A percentile compares a stretch with the other conserved stretches of the same genome.
Evolutionary conservation across 2,797 vertebrate species (phyloP).

Genomic region (Chelmon rostratus): DNA sequence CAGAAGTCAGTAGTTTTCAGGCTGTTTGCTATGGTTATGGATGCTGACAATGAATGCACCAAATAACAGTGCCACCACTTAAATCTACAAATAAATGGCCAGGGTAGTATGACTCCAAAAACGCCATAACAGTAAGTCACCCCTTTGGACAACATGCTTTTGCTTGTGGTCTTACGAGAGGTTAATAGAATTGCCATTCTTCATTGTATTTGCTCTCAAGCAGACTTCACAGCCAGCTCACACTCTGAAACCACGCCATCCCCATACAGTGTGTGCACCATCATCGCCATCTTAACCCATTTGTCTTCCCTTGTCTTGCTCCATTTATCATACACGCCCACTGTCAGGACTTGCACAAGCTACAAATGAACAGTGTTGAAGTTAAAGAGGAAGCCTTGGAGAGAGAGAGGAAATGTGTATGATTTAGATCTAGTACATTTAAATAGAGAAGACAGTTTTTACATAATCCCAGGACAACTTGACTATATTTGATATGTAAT

Average conservation of each 20-base stretch:
- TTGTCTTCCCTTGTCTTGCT: conserved; percentile 49
- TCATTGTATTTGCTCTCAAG: conserved; percentile 18
- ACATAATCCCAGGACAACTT: not conserved
- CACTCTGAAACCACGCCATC: conserved; percentile 9
- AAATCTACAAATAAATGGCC: not conserved
- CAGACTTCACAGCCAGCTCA: conserved; percentile 22
- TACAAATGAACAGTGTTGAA: conserved; percentile 21
- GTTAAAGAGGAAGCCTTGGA: conserved; percentile 23
- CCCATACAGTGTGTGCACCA: not conserved
- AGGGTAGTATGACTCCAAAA: conserved; percentile 10
- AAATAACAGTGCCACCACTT: not conserved
- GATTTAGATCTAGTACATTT: conserved; percentile 8
- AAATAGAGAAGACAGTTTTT: not conserved
- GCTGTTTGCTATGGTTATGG: not conserved
- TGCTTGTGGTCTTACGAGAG: conserved; percentile 10
- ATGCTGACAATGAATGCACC: not conserved
- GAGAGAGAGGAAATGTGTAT: not conserved
- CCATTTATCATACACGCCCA: conserved; percentile 43
- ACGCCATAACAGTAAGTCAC: not conserved
- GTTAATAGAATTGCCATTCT: conserved; percentile 16
- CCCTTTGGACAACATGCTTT: not conserved
- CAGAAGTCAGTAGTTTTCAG: not conserved
- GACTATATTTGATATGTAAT: not conserved
- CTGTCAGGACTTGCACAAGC: conserved; percentile 16
- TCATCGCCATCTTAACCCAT: conserved; percentile 37